Evolutionary conservation across 2,113 vertebrate species (phyloP).

Genomic region (Acanthisitta chloris): DNA sequence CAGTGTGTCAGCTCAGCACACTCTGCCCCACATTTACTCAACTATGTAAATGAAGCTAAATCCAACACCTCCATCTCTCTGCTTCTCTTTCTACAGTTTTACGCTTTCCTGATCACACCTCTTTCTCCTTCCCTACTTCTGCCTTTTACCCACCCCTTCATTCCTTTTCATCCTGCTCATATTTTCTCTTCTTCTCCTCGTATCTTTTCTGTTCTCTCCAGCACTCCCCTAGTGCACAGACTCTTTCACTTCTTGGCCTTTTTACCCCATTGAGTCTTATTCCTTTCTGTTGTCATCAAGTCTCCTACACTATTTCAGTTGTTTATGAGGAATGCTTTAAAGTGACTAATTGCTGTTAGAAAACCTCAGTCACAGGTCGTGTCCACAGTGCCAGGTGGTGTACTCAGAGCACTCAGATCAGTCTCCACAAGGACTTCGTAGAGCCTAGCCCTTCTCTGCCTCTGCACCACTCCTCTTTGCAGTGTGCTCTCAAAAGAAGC

Average conservation of each 20-base stretch:
- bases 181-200: background rate
- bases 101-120: background rate
- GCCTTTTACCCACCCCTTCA: background rate
- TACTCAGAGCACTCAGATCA: background rate
- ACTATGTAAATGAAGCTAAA: background rate
- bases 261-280: background rate
- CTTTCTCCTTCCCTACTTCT: background rate
- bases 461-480: background rate
- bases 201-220: background rate
- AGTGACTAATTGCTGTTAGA: background rate
- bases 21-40: background rate
- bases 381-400: background rate
- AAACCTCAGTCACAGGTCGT: background rate
- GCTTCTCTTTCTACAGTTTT: background rate
- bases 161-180: background rate
- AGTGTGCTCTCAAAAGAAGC: background rate
- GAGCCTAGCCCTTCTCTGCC: background rate
- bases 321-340: background rate
- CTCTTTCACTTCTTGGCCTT: background rate
- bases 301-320: background rate
- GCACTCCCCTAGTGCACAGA: background rate
- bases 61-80: background rate
- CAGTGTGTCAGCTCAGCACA: background rate
- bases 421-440: background rate
- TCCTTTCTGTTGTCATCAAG: background rate